Base-by-base conservation (phyloP, 1,140 invertebrate species). In the Mamestra configurata region DNA sequence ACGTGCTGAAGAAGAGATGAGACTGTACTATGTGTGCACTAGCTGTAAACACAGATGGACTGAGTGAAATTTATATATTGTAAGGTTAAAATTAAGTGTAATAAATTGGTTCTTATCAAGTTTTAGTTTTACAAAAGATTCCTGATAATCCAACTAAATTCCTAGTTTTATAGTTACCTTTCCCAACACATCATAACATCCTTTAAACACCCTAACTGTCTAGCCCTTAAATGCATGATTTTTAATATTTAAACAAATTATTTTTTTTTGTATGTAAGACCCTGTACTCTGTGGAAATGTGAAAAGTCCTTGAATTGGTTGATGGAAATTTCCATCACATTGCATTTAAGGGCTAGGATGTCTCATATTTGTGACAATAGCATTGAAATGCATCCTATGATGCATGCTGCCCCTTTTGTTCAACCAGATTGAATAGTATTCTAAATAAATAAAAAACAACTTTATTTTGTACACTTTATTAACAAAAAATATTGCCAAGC, bases 21-120 rank as follows among this genome's bases (percentile, higher is more conserved):
- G 98, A 95, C 96, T 99, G 22, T 99, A 99, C 95, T 99, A 99
- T 94, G 99, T 99, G 0, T 99, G 99, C 92, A 99, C 98, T 0
- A 98, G 98, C 90, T 99, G 99, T 94, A 97, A 97, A 79, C 99
- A 99, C 93, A 96, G 99, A 85, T 99, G 99, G 99, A 99, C 99
- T 79, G 99, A 99, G 96, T 99, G 96, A 97, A 90, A 68, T 46
- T 27, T 77, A 15, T 79, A 70, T 64, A 53, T 40, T 82, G 24
- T 81, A 70, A 79, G 40, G 73, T 13, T 79, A 80, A 78, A 51
- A 77, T 77, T 81, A 77, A 80, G 55, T 24, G 40, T 43, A 86
- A 80, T 84, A 86, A 82, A 86, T 61, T 46, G 64, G 20, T 51
- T 64, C 27, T 76, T 77, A 57, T 11, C 4, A 43, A 76, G 18